Percentiles rank a stretch among this genome's conserved stretches.
Evolutionary conservation across 2,797 vertebrate species (phyloP).

Genomic region (Gambelia wislizenii): DNA sequence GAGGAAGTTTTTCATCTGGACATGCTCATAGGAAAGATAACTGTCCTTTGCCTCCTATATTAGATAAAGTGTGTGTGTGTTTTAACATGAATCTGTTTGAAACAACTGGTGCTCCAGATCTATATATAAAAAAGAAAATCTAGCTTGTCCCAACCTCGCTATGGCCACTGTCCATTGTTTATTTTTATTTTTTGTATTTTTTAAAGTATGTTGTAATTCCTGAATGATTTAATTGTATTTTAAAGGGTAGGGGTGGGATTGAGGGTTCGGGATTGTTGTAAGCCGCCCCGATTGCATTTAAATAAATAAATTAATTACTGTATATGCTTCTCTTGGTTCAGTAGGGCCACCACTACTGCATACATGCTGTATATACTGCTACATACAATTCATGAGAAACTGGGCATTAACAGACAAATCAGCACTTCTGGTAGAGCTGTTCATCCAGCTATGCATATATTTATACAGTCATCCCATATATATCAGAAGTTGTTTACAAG

Average conservation of each 20-base stretch:
- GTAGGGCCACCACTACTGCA: too few relatives aligned
- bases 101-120: neutral
- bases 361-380: neutral
- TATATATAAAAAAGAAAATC: neutral
- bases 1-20: neutral
- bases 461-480: neutral
- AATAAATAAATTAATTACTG: too few relatives aligned
- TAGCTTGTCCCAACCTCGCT: too few relatives aligned
- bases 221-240: too few relatives aligned
- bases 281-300: too few relatives aligned
- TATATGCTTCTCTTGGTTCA: neutral
- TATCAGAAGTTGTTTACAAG: neutral
- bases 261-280: too few relatives aligned
- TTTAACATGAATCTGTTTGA: neutral
- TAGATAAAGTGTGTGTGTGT: neutral
- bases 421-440: neutral
- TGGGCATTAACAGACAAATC: neutral
- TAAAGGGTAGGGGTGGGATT: too few relatives aligned
- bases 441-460: neutral
- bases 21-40: neutral
- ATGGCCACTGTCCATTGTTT: too few relatives aligned
- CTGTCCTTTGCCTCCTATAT: neutral
- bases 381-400: neutral
- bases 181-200: too few relatives aligned
- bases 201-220: too few relatives aligned